Evolutionary conservation across 92 coral and sea anemone species (phyloP).

Genomic region (Galaxea fascicularis): DNA sequence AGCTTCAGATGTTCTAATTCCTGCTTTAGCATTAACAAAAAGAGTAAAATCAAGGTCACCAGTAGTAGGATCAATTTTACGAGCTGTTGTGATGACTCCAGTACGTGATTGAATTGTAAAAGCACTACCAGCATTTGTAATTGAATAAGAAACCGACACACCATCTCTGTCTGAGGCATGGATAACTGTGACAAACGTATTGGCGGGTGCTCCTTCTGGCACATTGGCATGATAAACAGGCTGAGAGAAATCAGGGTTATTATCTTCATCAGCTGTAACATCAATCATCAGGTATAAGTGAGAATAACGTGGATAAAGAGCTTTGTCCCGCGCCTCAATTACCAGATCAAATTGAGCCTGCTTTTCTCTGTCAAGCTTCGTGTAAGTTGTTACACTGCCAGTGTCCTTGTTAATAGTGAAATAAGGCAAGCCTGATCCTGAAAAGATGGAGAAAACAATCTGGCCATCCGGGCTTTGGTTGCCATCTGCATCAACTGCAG

Average conservation of each 20-base stretch:
- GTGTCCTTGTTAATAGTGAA: constrained; percentile 65
- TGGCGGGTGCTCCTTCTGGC: constrained; percentile 62
- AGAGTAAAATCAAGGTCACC: constrained; percentile 57
- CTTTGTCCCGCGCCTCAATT: constrained; percentile 79
- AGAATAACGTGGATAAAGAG: constrained; percentile 69
- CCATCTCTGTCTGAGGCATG: constrained; percentile 76
- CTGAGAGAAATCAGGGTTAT: constrained; percentile 78
- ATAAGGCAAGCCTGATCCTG: constrained; percentile 82
- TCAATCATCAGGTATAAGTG: constrained; percentile 71
- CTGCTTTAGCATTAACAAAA: constrained; percentile 58
- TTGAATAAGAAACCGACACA: constrained; percentile 47
- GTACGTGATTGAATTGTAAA: constrained; percentile 66
- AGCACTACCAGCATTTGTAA: constrained; percentile 33
- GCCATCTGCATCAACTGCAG: constrained; percentile 64
- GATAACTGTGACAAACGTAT: constrained; percentile 79
- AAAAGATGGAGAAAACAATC: constrained; percentile 66
- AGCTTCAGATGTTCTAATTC: constrained; percentile 43
- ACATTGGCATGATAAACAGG: constrained; percentile 77
- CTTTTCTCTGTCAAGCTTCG: constrained; percentile 72
- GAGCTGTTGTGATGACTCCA: constrained; percentile 74
- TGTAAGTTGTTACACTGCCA: constrained; percentile 65
- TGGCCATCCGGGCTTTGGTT: constrained; percentile 56
- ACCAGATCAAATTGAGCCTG: constrained; percentile 70
- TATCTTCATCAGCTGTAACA: constrained; percentile 70
- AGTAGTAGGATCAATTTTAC: constrained; percentile 58